phyloP scores from a whole-genome alignment of 2,888 invertebrate genomes.

The Apamea sordens region DNA sequence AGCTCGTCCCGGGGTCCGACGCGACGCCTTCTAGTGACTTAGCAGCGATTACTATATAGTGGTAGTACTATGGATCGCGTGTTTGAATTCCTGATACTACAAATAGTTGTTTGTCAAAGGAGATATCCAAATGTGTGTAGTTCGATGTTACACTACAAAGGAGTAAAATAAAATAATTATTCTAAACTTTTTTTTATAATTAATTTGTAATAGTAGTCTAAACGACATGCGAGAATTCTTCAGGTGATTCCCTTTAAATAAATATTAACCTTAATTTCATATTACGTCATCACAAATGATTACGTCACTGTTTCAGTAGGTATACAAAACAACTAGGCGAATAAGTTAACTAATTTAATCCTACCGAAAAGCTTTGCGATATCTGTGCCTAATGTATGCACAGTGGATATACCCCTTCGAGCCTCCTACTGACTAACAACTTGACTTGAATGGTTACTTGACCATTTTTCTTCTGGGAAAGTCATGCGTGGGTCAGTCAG shows the following conservation, averaged over 20 bases:
- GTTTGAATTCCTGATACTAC: neutral
- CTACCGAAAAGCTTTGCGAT: constrained; percentile 86
- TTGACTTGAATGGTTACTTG: constrained; percentile 55
- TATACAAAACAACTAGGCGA: constrained; percentile 78
- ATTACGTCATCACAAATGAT: constrained; percentile 13
- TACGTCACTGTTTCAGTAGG: constrained; percentile 53
- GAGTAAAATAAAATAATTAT: neutral
- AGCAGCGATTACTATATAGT: no score
- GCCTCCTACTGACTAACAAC: constrained; percentile 67
- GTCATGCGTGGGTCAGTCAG: no score
- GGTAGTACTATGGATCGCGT: neutral
- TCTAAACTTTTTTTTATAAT: neutral
- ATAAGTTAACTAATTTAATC: constrained; percentile 88
- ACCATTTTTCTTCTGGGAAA: neutral
- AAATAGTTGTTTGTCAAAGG: neutral
- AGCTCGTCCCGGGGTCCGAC: no score
- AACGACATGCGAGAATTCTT: neutral
- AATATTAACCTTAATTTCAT: neutral
- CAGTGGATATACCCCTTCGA: constrained; percentile 82
- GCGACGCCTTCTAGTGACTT: no score
- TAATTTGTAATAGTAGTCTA: neutral
- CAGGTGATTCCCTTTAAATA: neutral
- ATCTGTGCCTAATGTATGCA: constrained; percentile 89
- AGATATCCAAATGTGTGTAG: neutral
- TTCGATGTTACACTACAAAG: neutral